These are phyloP conservation scores for Anser cygnoides DNA, from an alignment of 2,113 vertebrate species.

Conservation along the genomic window DNA sequence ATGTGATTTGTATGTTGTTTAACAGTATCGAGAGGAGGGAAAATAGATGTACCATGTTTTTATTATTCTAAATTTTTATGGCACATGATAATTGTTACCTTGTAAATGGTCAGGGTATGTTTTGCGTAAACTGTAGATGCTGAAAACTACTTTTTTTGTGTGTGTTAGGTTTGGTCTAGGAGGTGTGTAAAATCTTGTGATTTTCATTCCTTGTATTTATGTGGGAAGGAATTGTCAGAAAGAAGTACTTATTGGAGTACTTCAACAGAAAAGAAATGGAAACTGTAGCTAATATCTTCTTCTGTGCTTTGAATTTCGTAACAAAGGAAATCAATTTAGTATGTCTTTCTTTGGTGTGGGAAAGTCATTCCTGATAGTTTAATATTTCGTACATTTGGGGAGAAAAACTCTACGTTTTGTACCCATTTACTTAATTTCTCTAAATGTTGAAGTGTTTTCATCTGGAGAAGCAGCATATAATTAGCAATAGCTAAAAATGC, in stretches of 20 bases:
- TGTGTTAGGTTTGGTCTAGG: not conserved
- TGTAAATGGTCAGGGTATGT: not conserved
- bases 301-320: not conserved
- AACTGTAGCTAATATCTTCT: not conserved
- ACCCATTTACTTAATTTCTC: not conserved
- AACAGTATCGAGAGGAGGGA: not conserved
- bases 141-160: not conserved
- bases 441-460: not conserved
- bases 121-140: not conserved
- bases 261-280: not conserved
- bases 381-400: not conserved
- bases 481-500: conserved; percentile 2
- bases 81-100: not conserved
- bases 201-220: not conserved
- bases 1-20: not conserved
- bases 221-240: not conserved
- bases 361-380: not conserved
- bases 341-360: not conserved
- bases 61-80: not conserved
- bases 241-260: not conserved
- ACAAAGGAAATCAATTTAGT: not conserved
- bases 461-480: conserved; percentile 1
- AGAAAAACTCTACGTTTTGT: conserved; percentile 1
- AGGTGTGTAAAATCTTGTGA: not conserved
- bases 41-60: not conserved